Conservation (phyloP, 2,113 vertebrate species). For the Osmerus eperlanus region DNA sequence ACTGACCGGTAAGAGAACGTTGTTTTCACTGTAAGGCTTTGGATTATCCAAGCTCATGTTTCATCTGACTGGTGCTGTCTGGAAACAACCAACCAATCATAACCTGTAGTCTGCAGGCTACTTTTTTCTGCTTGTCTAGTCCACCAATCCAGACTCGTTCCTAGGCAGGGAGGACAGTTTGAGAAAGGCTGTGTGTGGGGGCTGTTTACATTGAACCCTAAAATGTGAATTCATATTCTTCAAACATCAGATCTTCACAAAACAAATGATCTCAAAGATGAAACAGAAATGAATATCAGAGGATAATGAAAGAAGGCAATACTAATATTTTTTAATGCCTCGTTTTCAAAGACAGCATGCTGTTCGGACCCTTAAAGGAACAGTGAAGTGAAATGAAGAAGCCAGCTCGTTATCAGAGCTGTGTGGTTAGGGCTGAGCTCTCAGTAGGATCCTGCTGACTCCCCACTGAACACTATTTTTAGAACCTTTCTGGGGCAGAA, state of each 20-base stretch:
- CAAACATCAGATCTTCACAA: too few relatives aligned
- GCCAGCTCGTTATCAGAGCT: background rate
- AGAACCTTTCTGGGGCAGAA: constrained; percentile 63
- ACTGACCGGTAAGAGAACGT: background rate
- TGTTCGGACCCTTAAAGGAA: background rate
- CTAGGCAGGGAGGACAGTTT: constrained; percentile 26
- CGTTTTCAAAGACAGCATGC: too few relatives aligned
- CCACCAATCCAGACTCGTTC: constrained; percentile 47
- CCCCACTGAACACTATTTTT: constrained; percentile 54
- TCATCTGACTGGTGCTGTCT: constrained; percentile 35
- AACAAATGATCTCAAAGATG: too few relatives aligned
- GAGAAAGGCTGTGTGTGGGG: background rate
- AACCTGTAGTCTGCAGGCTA: constrained; percentile 15
- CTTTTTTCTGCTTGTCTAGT: constrained; percentile 19
- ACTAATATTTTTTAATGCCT: too few relatives aligned
- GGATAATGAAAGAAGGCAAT: too few relatives aligned
- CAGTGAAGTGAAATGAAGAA: background rate
- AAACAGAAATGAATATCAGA: too few relatives aligned
- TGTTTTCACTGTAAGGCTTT: background rate
- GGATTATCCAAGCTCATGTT: background rate
- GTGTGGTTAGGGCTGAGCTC: constrained; percentile 18
- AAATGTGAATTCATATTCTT: too few relatives aligned
- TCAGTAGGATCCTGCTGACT: background rate
- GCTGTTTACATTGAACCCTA: too few relatives aligned
- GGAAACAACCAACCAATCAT: constrained; percentile 40